Base-by-base conservation (phyloP, 1,140 invertebrate species). In the Neoseiulus cucumeris region DNA sequence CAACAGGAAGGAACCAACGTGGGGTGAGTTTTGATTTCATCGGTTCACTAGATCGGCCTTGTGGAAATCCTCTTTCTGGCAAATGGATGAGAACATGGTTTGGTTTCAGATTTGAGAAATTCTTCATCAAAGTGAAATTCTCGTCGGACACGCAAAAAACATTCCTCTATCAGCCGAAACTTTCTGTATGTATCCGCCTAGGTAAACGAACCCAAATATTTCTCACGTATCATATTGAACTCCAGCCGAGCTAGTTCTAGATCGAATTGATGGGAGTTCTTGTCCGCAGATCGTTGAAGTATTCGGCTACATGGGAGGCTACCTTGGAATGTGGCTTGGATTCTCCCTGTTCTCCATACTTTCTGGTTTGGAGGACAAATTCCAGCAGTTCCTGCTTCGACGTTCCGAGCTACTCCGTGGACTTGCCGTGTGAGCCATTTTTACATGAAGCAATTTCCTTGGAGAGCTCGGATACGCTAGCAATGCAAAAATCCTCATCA, bases 261-360 rank as follows among this genome's bases (percentile, higher is more conserved):
- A 47, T 7, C 18, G 18, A 28, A 4, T 4, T 28, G 45, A 4
- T 47, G 7, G 5, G 14, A 6, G 45, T 17, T n/a, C 64, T 66
- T n/a, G n/a, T n/a, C n/a, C n/a, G 22, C 64, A 68, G 68, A 67
- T 42, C n/a, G 41, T 68, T 9, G 68, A 68, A 29, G 47, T 67
- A 22, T 68, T 67, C 39, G 65, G 68, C 14, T 68, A 68, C 45
- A 41, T 68, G 5, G 68, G 68, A 0, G 68, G 68, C 9, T 68
- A 68, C 64, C 44, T 68, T 22, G 68, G 68, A 1, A 68, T 68
- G 65, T 70, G 69, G 64, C 64, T 70, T 0, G 67, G 68, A 9
- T 41, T 69, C 5, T 70, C 69, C n/a, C 44, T 68, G 1, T 20
- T 66, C 30, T 64, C 64, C 1, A 44, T 64, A 12, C 66, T 69